Percentiles rank a stretch among this genome's conserved stretches.
Evolutionary conservation across 2,888 invertebrate species (phyloP).

Genomic region (Horisme vitalbata): DNA sequence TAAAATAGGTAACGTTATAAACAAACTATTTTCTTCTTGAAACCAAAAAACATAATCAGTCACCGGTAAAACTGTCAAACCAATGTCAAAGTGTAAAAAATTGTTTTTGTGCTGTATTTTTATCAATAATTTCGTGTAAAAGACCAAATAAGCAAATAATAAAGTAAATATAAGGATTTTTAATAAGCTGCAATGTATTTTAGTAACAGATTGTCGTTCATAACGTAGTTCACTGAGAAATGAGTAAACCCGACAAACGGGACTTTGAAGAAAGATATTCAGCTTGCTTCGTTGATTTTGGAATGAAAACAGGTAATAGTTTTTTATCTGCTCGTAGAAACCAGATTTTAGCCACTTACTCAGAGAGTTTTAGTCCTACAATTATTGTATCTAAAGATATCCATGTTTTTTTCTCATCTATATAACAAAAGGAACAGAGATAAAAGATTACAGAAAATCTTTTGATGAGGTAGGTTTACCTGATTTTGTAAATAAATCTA

Average conservation of each 20-base stretch:
- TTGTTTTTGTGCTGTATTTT: slow-evolving; percentile 24
- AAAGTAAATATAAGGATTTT: slow-evolving; percentile 32
- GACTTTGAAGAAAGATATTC: slow-evolving; percentile 70
- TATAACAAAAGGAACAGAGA: no score
- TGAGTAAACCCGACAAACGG: slow-evolving; percentile 61
- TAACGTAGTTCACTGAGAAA: slow-evolving; percentile 48
- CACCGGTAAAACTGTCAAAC: slow-evolving; percentile 5
- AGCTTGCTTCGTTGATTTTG: slow-evolving; percentile 71
- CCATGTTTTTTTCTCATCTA: no score
- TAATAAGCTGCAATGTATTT: slow-evolving; percentile 36
- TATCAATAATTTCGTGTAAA: slow-evolving; percentile 20
- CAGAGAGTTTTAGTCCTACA: no score
- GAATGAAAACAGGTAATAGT: slow-evolving; percentile 65
- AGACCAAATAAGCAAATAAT: slow-evolving; percentile 7
- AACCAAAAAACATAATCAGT: slow-evolving; percentile 20
- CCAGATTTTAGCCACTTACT: neutral
- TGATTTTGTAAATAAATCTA: no score
- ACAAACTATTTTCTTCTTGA: slow-evolving; percentile 4
- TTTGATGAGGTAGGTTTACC: no score
- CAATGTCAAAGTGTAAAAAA: slow-evolving; percentile 22
- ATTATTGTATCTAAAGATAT: no score
- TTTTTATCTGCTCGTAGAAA: neutral
- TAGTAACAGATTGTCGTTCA: slow-evolving; percentile 25
- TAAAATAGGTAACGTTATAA: neutral
- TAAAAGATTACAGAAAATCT: no score